A percentile compares a stretch with the other conserved stretches of the same genome.
phyloP scores from a whole-genome alignment of 2,113 vertebrate genomes.

The Neolamprologus modestus region DNA sequence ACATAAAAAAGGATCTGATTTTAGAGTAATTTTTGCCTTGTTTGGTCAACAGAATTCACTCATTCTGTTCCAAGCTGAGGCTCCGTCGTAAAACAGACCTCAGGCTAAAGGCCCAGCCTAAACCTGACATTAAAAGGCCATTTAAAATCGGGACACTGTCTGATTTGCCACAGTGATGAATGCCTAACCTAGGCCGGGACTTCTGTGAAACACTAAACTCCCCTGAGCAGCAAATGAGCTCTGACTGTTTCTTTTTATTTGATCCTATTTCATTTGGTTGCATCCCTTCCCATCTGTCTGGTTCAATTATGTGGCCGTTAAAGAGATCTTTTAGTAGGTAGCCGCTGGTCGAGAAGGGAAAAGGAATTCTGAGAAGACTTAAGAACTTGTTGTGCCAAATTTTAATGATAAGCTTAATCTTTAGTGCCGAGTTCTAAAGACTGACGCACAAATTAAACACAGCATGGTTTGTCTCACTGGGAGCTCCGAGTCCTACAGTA shows the following conservation, averaged over 20 bases:
- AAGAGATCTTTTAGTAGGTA: slow-evolving; percentile 14
- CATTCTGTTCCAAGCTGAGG: slow-evolving; percentile 3
- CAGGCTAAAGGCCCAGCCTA: slow-evolving; percentile 59
- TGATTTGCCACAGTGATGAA: slow-evolving; percentile 65
- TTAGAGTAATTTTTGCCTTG: neutral
- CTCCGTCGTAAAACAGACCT: slow-evolving; percentile 51
- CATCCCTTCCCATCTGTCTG: slow-evolving; percentile 35
- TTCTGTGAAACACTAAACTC: slow-evolving; percentile 72
- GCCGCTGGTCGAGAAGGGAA: neutral
- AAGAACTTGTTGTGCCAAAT: neutral
- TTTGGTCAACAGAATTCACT: slow-evolving; percentile 4
- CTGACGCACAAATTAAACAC: neutral
- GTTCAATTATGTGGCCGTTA: slow-evolving; percentile 37
- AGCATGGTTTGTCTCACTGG: neutral
- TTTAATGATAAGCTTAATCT: neutral
- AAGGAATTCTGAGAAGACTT: neutral
- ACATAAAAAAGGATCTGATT: neutral
- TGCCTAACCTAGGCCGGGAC: slow-evolving; percentile 42
- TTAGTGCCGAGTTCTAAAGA: neutral
- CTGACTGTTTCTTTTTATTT: slow-evolving; percentile 70
- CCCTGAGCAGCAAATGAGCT: slow-evolving; percentile 64
- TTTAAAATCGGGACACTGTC: slow-evolving; percentile 66
- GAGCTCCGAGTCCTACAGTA: slow-evolving; percentile 39
- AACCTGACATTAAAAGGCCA: slow-evolving; percentile 65
- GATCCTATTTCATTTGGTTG: slow-evolving; percentile 59